phyloP scores from a whole-genome alignment of 2,888 invertebrate species.

The Lasioglossum pauxillum region DNA sequence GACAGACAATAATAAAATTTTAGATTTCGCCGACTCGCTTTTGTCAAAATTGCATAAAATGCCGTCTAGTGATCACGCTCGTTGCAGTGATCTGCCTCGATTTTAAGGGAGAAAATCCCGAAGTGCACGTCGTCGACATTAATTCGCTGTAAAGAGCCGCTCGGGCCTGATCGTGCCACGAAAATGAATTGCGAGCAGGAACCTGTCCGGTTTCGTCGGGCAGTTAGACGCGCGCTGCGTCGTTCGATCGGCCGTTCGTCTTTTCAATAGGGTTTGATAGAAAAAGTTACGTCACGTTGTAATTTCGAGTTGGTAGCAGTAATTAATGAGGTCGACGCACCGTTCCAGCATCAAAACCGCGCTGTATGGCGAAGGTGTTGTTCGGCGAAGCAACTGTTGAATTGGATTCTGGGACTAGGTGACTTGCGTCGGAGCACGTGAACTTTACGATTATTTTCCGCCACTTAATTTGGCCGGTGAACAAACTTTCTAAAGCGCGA shows the following conservation, averaged over 20 bases:
- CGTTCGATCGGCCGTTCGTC: neutral
- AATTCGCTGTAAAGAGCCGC: neutral
- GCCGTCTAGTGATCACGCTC: neutral
- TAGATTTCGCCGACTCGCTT: too few species aligned
- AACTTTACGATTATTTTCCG: constrained; percentile 40
- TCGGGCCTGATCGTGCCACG: neutral
- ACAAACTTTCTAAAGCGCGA: constrained; percentile 29
- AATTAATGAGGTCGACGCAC: neutral
- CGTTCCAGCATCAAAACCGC: neutral
- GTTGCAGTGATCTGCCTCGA: neutral
- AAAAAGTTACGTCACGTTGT: neutral
- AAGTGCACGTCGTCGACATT: neutral
- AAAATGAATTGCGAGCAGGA: neutral
- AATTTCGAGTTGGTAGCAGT: neutral
- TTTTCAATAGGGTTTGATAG: neutral
- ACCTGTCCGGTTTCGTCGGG: neutral
- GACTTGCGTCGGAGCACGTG: neutral
- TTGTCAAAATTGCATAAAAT: neutral
- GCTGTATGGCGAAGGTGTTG: neutral
- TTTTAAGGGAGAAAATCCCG: neutral
- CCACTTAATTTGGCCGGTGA: constrained; percentile 30
- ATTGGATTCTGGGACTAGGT: too few species aligned
- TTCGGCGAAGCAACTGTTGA: neutral
- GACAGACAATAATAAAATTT: too few species aligned
- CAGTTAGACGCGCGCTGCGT: neutral